These are phyloP conservation scores for Orientallactaga sibirica DNA, from an alignment of 2,797 vertebrate species.

Conservation along the genomic window DNA sequence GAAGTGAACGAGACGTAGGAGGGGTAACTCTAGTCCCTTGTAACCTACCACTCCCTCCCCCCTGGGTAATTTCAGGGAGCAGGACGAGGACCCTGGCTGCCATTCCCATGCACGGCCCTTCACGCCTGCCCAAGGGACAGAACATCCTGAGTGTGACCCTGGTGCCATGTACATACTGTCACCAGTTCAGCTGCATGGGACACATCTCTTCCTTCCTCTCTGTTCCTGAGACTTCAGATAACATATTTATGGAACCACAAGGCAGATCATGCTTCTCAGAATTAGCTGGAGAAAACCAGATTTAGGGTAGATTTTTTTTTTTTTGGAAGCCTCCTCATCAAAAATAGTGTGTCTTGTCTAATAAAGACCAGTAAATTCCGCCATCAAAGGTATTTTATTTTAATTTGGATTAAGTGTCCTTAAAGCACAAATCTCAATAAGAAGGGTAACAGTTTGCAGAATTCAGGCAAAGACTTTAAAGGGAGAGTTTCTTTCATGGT, in stretches of 20 bases:
- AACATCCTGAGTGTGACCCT: neutral
- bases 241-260: neutral
- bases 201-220: constrained; percentile 7
- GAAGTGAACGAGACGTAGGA: neutral
- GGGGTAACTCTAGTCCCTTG: neutral
- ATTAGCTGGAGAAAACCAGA: neutral
- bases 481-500: too few species aligned
- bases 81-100: neutral
- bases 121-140: neutral
- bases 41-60: neutral
- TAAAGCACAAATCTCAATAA: constrained; percentile 39
- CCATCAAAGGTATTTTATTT: constrained; percentile 13
- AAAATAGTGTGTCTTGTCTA: constrained; percentile 13
- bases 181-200: neutral
- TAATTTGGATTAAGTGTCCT: constrained; percentile 56
- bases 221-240: neutral
- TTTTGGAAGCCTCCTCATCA: neutral
- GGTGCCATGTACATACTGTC: neutral
- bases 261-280: neutral
- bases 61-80: neutral
- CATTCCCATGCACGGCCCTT: neutral
- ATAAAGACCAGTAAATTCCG: constrained; percentile 12
- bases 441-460: constrained; percentile 7
- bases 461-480: constrained; percentile 13
- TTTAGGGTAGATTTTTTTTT: neutral